These are phyloP conservation scores for Choristoneura fumiferana DNA, from an alignment of 1,140 invertebrate genomes.

Conservation along the genomic window DNA sequence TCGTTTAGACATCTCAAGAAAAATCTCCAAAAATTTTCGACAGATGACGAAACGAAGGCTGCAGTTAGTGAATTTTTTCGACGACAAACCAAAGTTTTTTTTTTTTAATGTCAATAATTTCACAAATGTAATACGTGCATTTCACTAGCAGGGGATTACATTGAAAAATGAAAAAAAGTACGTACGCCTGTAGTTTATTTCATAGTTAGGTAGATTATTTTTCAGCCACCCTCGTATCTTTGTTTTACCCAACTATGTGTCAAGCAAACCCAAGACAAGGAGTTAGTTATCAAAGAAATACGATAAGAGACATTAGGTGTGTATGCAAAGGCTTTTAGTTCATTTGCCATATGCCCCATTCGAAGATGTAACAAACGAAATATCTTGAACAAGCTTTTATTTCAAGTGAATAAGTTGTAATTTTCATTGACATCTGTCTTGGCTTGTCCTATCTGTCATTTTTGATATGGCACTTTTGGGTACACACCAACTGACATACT, in stretches of 20 bases:
- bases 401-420: not conserved
- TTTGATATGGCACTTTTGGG: not conserved
- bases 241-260: no score
- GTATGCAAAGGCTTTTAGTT: conserved; percentile 11
- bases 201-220: no score
- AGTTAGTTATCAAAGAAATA: conserved; percentile 6
- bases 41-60: not conserved
- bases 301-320: conserved; percentile 7
- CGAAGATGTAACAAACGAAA: not conserved
- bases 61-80: not conserved
- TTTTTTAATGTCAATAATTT: not conserved
- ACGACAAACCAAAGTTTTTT: not conserved
- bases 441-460: conserved; percentile 1
- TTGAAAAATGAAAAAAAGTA: no score
- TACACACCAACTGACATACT: not conserved
- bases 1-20: not conserved
- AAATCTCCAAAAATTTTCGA: not conserved
- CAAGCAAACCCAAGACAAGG: not conserved
- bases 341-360: conserved; percentile 13
- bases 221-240: no score
- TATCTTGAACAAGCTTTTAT: not conserved
- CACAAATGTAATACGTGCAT: not conserved
- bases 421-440: not conserved
- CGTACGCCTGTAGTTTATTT: no score
- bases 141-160: not conserved